These are phyloP conservation scores for Caenorhabditis elegans DNA, from an alignment of 1,140 invertebrate species.

Conservation along the genomic window DNA sequence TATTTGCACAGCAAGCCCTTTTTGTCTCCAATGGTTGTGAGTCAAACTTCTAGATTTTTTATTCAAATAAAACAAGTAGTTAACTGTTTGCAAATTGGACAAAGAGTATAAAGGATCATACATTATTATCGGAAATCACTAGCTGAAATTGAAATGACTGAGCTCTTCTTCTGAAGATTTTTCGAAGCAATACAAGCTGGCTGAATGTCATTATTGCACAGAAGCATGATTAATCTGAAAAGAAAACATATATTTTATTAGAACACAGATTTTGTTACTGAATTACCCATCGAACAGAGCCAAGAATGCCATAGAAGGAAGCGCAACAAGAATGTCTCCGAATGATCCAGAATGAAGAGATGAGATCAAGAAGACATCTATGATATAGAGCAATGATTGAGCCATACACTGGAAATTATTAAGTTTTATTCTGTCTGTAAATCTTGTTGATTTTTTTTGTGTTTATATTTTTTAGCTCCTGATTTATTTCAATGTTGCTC, in stretches of 20 bases:
- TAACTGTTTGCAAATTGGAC: background rate
- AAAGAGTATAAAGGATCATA: background rate
- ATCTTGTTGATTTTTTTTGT: no score
- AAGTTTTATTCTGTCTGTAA: background rate
- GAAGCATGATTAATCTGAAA: background rate
- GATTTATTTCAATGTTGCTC: no score
- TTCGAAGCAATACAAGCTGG: background rate
- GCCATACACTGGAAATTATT: background rate
- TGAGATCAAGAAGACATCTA: background rate
- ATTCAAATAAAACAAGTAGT: background rate
- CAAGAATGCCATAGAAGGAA: background rate
- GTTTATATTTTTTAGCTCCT: no score
- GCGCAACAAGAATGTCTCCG: background rate
- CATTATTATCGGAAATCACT: background rate
- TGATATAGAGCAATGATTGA: background rate
- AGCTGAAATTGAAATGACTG: background rate
- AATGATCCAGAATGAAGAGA: background rate
- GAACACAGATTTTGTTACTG: background rate
- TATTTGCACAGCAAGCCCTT: slow-evolving; percentile 7
- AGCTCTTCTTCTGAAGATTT: background rate
- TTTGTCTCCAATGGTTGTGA: background rate
- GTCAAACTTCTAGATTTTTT: background rate
- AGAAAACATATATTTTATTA: no score
- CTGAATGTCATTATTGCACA: slow-evolving; percentile 19
- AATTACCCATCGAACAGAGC: slow-evolving; percentile 8